Evolutionary conservation across 2,888 invertebrate species (phyloP), one percentile per base, ranked within the genome.

Genomic region (Agonopterix arenella): DNA sequence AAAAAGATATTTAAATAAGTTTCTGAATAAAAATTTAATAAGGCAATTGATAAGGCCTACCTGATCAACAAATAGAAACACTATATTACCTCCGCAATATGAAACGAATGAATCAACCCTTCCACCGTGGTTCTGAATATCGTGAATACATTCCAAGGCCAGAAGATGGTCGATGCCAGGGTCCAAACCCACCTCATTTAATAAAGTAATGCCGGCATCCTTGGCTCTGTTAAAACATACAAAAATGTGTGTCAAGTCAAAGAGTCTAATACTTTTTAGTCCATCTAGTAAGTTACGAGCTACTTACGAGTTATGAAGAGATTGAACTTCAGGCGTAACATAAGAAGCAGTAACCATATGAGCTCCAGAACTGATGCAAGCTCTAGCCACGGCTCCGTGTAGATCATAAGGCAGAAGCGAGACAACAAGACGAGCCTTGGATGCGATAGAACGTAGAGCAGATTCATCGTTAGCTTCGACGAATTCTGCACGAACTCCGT

Each of bases 301-400:
- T 28, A 28, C 91, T 90, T 68, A 95, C 95, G 90, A 91, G 42
- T 95, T 89, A 66, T 98, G 93, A 8, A 98, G 81, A 0, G 92
- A 92, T 64, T 91, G 92, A 63, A 99, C 95, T 66, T 95, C 94
- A 1, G 96, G 94, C 9, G 95, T 94, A 50, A 97, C 93, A 69
- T 99, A 99, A 54, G 98, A 98, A 0, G 98, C 98, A 0, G 99
- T 99, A 11, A 99, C 98, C 93, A 99, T 93, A 76, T 99, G 97
- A 0, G 94, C 95, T 55, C 93, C 92, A 54, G 94, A 91, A n/a
- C 92, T 91, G 48, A 99, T 95, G 73, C 99, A 99, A 11, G 94
- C 92, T 64, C 93, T 92, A 0, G 98, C 99, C 2, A 95, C 93
- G 4, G 93, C 88, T 0, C 96, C 95, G 75, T 99, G 99, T 37